phyloP scores from a whole-genome alignment of 2,797 vertebrate genomes.

The Carapus acus region DNA sequence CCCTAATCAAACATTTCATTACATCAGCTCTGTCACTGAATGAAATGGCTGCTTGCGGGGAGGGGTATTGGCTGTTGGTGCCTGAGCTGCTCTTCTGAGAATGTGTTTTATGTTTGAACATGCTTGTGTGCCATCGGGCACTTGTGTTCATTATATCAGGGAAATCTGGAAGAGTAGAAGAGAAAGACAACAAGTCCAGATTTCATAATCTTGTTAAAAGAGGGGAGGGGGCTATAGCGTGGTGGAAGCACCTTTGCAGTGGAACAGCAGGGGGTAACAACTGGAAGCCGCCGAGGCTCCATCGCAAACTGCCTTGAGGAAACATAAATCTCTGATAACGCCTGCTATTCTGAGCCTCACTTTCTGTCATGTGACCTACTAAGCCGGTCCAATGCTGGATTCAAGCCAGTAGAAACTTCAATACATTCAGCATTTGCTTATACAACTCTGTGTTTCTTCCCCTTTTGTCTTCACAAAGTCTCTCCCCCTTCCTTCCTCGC shows the following conservation, averaged over 20 bases:
- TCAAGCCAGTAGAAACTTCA: slow-evolving; percentile 6
- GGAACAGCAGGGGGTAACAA: slow-evolving; percentile 12
- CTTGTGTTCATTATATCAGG: slow-evolving; percentile 34
- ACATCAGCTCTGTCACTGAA: slow-evolving; percentile 40
- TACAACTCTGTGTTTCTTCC: not conserved
- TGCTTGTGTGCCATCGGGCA: slow-evolving; percentile 6
- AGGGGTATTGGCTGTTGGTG: slow-evolving; percentile 40
- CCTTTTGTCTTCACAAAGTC: not conserved
- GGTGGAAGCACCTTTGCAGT: slow-evolving; percentile 11
- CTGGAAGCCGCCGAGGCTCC: slow-evolving; percentile 17
- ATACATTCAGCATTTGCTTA: slow-evolving; percentile 6
- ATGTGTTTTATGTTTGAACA: not conserved
- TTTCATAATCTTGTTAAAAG: slow-evolving; percentile 21
- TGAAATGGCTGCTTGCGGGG: slow-evolving; percentile 15
- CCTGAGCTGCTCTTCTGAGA: slow-evolving; percentile 4
- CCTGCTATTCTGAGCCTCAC: slow-evolving; percentile 6
- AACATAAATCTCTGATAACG: slow-evolving; percentile 29
- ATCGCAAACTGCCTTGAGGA: slow-evolving; percentile 28
- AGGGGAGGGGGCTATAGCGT: slow-evolving; percentile 15
- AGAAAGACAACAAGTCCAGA: not conserved
- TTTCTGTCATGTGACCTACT: slow-evolving; percentile 25
- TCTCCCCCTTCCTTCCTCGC: not conserved
- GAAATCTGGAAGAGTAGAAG: slow-evolving; percentile 4
- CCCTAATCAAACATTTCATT: slow-evolving; percentile 32
- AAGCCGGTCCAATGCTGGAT: slow-evolving; percentile 17